phyloP scores from a whole-genome alignment of 2,113 vertebrate species.

The Charina bottae region DNA sequence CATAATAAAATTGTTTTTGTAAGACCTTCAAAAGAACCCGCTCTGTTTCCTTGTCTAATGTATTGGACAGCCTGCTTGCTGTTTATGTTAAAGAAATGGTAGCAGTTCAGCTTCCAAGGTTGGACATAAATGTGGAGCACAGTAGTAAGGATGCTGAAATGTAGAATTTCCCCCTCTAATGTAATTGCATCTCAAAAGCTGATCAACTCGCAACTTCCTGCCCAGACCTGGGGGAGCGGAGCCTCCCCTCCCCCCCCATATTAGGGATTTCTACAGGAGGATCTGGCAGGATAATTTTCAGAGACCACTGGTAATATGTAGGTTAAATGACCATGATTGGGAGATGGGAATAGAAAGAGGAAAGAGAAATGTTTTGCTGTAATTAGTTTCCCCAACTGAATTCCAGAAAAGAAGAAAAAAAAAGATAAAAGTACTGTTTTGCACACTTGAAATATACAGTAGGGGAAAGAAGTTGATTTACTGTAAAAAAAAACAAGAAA shows the following conservation, averaged over 20 bases:
- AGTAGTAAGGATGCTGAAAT: not conserved
- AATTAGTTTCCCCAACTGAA: too few species aligned
- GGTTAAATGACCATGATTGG: too few species aligned
- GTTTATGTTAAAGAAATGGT: not conserved
- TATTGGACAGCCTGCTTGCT: too few species aligned
- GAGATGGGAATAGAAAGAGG: too few species aligned
- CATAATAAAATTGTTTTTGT: constrained; percentile 38
- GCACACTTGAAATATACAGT: not conserved
- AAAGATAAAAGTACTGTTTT: not conserved
- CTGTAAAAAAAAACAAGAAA: too few species aligned
- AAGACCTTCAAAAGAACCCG: not conserved
- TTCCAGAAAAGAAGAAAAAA: too few species aligned
- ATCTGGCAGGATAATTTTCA: too few species aligned
- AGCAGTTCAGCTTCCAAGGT: not conserved
- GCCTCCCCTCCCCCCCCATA: too few species aligned
- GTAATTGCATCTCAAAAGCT: not conserved
- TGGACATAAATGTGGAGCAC: not conserved
- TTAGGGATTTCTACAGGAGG: too few species aligned
- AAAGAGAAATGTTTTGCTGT: too few species aligned
- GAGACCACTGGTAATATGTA: too few species aligned
- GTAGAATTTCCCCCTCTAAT: not conserved
- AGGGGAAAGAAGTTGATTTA: too few species aligned
- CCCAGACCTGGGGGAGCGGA: not conserved
- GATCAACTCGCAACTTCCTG: not conserved
- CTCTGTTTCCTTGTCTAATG: not conserved